These are phyloP conservation scores for Dascillus cervinus DNA, from an alignment of 2,888 invertebrate species.

Conservation along the genomic window DNA sequence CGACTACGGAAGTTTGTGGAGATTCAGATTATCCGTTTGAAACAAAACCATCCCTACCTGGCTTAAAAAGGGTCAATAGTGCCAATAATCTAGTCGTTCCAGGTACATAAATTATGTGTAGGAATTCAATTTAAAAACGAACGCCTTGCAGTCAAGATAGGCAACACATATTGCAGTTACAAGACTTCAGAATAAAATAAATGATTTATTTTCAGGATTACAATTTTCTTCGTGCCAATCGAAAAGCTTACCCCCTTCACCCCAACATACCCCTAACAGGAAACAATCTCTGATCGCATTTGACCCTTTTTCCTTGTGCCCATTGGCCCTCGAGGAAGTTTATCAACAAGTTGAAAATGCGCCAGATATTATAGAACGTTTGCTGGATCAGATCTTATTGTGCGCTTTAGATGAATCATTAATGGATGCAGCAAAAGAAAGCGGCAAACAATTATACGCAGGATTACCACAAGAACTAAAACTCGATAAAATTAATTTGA, in stretches of 20 bases:
- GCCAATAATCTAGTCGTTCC: conserved; percentile 63
- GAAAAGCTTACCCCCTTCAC: conserved; percentile 66
- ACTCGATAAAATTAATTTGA: conserved; percentile 71
- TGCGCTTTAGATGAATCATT: conserved; percentile 66
- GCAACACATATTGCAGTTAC: no score
- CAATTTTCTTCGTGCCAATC: conserved; percentile 47
- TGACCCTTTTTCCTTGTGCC: conserved; percentile 54
- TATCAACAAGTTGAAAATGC: conserved; percentile 39
- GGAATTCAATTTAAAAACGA: conserved; percentile 1
- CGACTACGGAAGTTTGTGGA: conserved; percentile 40
- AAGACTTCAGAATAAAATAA: no score
- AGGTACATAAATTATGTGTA: conserved; percentile 33
- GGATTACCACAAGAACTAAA: conserved; percentile 61
- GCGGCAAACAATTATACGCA: conserved; percentile 74
- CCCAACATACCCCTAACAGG: conserved; percentile 64
- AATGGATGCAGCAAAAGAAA: conserved; percentile 82
- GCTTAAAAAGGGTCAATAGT: conserved; percentile 63
- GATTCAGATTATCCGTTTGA: conserved; percentile 26
- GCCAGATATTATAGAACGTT: conserved; percentile 39
- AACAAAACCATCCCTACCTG: conserved; percentile 23
- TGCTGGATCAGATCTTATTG: conserved; percentile 50
- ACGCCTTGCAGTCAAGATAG: no score
- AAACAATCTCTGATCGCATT: conserved; percentile 55
- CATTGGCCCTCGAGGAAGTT: conserved; percentile 36
- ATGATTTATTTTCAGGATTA: conserved; percentile 41